phyloP scores from a whole-genome alignment of 2,888 invertebrate species.

The Lamproptera curius region DNA sequence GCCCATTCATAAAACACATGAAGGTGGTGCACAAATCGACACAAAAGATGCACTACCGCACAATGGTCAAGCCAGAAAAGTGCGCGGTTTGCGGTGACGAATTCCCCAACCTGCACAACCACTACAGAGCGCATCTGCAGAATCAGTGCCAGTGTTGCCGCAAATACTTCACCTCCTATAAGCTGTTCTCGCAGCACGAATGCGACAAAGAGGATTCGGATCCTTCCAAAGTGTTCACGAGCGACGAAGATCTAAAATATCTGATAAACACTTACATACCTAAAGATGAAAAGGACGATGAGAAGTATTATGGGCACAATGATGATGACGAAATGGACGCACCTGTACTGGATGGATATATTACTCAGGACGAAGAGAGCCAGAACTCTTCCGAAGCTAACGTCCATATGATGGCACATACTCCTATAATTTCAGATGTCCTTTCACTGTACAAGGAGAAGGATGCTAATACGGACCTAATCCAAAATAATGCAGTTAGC shows the following conservation, averaged over 20 bases:
- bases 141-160: conserved; percentile 72
- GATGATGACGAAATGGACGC: conserved; percentile 50
- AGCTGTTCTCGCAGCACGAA: conserved; percentile 50
- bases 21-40: conserved; percentile 52
- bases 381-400: conserved; percentile 37
- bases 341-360: conserved; percentile 26
- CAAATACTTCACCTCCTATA: conserved; percentile 65
- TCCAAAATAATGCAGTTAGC: conserved; percentile 33
- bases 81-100: conserved; percentile 79
- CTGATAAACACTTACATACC: conserved; percentile 61
- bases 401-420: conserved; percentile 47
- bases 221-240: conserved; percentile 56
- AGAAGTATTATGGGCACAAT: conserved; percentile 60
- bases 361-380: conserved; percentile 34
- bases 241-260: conserved; percentile 47
- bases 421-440: conserved; percentile 67
- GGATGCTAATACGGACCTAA: conserved; percentile 23
- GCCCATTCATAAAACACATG: conserved; percentile 67
- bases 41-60: conserved; percentile 64
- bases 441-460: conserved; percentile 55
- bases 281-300: conserved; percentile 59
- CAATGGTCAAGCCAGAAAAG: conserved; percentile 66
- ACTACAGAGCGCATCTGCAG: conserved; percentile 78
- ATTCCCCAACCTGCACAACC: conserved; percentile 80
- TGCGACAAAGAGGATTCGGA: conserved; percentile 59